These are phyloP conservation scores for Araneus ventricosus DNA, from an alignment of 1,140 invertebrate genomes.

Conservation along the genomic window DNA sequence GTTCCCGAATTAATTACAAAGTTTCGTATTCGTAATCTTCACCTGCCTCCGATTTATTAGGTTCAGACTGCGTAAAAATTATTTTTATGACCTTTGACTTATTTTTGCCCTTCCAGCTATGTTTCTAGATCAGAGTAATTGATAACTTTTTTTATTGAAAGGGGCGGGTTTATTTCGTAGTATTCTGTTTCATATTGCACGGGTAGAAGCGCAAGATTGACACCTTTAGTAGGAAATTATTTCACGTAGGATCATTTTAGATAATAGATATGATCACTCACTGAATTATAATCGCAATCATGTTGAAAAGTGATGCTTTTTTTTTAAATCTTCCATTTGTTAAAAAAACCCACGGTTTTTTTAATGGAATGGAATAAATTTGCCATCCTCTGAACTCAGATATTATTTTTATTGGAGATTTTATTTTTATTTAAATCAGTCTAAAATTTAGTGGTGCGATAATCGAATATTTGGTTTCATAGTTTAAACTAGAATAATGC, in stretches of 20 bases:
- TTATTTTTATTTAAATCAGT: too few species aligned
- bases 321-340: too few species aligned
- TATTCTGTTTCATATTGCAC: not conserved
- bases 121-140: not conserved
- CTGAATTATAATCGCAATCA: not conserved
- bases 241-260: not conserved
- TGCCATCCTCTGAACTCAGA: too few species aligned
- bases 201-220: not conserved
- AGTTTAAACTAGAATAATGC: too few species aligned
- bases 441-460: too few species aligned
- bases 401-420: too few species aligned
- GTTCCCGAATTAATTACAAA: slow-evolving; percentile 38
- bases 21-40: slow-evolving; percentile 13
- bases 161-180: not conserved
- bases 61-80: not conserved
- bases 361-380: too few species aligned
- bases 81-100: slow-evolving; percentile 42
- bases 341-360: too few species aligned
- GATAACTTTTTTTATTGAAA: slow-evolving; percentile 5
- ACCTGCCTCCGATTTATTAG: slow-evolving; percentile 18
- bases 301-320: too few species aligned
- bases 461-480: too few species aligned
- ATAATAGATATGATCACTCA: not conserved
- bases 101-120: not conserved
- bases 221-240: not conserved